These are phyloP conservation scores for Bombus balteatus DNA, from an alignment of 1,140 invertebrate species.

Conservation along the genomic window DNA sequence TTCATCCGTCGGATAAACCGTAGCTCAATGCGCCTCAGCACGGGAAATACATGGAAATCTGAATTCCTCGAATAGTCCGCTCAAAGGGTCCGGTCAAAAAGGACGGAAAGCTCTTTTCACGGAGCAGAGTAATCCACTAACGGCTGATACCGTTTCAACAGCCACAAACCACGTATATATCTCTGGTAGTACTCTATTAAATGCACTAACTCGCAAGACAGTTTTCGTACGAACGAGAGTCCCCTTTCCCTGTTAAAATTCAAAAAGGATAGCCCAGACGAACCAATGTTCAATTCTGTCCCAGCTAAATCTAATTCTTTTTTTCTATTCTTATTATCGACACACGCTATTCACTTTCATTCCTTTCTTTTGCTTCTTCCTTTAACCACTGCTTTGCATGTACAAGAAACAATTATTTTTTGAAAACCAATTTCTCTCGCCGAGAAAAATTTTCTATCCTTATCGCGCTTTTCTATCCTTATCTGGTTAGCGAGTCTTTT, in stretches of 20 bases:
- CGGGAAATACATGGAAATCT: constrained; percentile 35
- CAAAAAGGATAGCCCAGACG: constrained; percentile 6
- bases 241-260: constrained; percentile 11
- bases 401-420: not conserved
- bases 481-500: not conserved
- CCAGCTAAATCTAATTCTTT: not conserved
- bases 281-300: not conserved
- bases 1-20: constrained; percentile 47
- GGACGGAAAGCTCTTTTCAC: constrained; percentile 48
- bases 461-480: too few species aligned
- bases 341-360: too few species aligned
- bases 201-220: constrained; percentile 39
- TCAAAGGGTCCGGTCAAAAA: constrained; percentile 44
- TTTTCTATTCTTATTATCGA: not conserved
- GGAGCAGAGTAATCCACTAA: constrained; percentile 44
- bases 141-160: constrained; percentile 49
- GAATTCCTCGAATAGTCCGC: constrained; percentile 29
- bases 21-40: not conserved
- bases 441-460: not conserved
- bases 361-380: not conserved
- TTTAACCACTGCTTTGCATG: not conserved
- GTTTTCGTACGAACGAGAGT: not conserved
- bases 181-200: constrained; percentile 35
- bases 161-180: constrained; percentile 35
- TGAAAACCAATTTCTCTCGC: not conserved